Percentiles rank a stretch among this genome's conserved stretches.
These are phyloP conservation scores for Dipodomys stephensi DNA, from an alignment of 2,113 vertebrate genomes.

Conservation along the genomic window DNA sequence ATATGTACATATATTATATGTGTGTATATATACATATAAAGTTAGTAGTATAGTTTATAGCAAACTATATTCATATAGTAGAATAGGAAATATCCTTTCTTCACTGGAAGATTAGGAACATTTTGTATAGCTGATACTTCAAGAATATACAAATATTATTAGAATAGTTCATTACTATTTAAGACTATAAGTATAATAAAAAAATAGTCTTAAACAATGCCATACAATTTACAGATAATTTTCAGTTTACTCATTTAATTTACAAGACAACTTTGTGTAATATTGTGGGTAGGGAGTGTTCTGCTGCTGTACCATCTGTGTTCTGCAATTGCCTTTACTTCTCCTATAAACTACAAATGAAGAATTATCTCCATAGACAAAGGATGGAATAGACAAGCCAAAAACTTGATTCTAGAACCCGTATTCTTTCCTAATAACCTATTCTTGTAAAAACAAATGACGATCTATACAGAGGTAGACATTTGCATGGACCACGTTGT, in stretches of 20 bases:
- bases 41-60: no score
- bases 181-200: not conserved
- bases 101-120: not conserved
- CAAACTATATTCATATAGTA: not conserved
- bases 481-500: not conserved
- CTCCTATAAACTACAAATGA: not conserved
- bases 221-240: not conserved
- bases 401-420: not conserved
- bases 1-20: not conserved
- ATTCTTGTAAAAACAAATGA: no score
- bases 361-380: not conserved
- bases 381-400: not conserved
- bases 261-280: not conserved
- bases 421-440: not conserved
- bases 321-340: not conserved
- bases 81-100: not conserved
- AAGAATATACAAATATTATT: not conserved
- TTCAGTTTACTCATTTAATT: not conserved
- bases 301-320: not conserved
- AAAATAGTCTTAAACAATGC: not conserved
- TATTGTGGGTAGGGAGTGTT: not conserved
- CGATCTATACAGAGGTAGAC: not conserved
- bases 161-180: not conserved
- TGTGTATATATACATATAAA: not conserved
- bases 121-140: not conserved